Conservation (phyloP, 2,888 invertebrate genomes). For the Eupithecia subfuscata region DNA sequence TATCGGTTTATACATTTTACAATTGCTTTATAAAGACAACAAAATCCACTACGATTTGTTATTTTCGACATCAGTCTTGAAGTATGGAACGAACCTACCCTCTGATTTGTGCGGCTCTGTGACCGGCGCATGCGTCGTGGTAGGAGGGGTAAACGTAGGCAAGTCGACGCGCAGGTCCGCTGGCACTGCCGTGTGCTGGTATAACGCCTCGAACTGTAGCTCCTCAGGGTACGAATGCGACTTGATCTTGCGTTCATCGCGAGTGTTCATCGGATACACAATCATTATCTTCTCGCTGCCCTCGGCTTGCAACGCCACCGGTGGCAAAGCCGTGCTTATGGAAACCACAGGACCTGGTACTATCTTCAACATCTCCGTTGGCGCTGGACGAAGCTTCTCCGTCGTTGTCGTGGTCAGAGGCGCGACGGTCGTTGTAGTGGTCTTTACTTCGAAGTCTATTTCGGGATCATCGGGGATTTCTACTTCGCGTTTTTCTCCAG, state of each 20-base stretch:
- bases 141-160: slow-evolving; percentile 83
- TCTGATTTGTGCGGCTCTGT: slow-evolving; percentile 51
- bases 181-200: slow-evolving; percentile 73
- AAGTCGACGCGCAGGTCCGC: slow-evolving; percentile 79
- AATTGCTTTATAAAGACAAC: not conserved
- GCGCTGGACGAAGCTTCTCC: slow-evolving; percentile 64
- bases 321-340: slow-evolving; percentile 76
- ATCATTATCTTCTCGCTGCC: slow-evolving; percentile 76
- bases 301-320: slow-evolving; percentile 72
- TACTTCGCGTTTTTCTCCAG: slow-evolving; percentile 69
- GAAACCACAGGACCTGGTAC: slow-evolving; percentile 67
- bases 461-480: slow-evolving; percentile 77
- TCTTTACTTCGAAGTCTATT: slow-evolving; percentile 59
- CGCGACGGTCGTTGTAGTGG: slow-evolving; percentile 58
- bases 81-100: slow-evolving; percentile 66
- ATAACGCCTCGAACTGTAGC: slow-evolving; percentile 79
- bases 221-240: slow-evolving; percentile 81
- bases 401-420: slow-evolving; percentile 58
- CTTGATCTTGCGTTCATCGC: slow-evolving; percentile 78
- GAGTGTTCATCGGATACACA: slow-evolving; percentile 79
- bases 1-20: slow-evolving; percentile 5
- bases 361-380: slow-evolving; percentile 71
- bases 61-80: slow-evolving; percentile 47
- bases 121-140: slow-evolving; percentile 51
- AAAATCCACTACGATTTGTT: slow-evolving; percentile 43